Evolutionary conservation across 1,140 invertebrate genomes (phyloP), one percentile per base, ranked within the genome.

Genomic region (Caenorhabditis inopinata): DNA sequence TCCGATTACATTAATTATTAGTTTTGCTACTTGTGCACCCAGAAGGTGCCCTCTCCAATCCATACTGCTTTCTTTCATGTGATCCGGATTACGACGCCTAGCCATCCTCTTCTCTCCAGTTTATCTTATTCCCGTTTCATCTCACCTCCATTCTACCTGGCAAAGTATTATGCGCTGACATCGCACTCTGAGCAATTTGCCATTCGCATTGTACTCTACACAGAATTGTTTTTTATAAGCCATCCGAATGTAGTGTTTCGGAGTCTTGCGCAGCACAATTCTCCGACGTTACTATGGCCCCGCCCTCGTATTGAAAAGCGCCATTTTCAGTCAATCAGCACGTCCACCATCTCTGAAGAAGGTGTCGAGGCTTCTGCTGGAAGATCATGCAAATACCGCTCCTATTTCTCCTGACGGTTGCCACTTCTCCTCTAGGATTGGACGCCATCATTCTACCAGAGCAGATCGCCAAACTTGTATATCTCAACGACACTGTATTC

Each of bases 171-270:
- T n/a, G 18, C 58, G 12, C 7, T 4, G n/a, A 38, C 29, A 53
- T 21, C 49, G 9, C 32, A 29, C 58, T 68, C n/a, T 68, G 35
- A 68, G 32, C 23, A 29, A 68, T 21, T 21, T 32, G 27, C 49
- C 27, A 58, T 32, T 38, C 32, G 25, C 14, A 38, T 68, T 68
- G 58, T 68, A 68, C 38, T 68, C 58, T 68, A 1, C 16, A 0
- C 16, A 2, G 58, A 21, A 42, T 68, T 68, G 58, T 68, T 68
- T 68, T 68, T 68, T 29, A 68, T 68, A 68, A 68, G 29, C 58
- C 27, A 29, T 68, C 23, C n/a, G 58, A 68, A 68, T 68, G 58
- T 68, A 68, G 58, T 68, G 14, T 68, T 38, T 5, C 4, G n/a
- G 9, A 68, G 11, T 2, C 25, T 42, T 2, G 2, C 23, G 5